Conservation (phyloP, 2,888 invertebrate species). For the Sphaerophoria rueppellii region DNA sequence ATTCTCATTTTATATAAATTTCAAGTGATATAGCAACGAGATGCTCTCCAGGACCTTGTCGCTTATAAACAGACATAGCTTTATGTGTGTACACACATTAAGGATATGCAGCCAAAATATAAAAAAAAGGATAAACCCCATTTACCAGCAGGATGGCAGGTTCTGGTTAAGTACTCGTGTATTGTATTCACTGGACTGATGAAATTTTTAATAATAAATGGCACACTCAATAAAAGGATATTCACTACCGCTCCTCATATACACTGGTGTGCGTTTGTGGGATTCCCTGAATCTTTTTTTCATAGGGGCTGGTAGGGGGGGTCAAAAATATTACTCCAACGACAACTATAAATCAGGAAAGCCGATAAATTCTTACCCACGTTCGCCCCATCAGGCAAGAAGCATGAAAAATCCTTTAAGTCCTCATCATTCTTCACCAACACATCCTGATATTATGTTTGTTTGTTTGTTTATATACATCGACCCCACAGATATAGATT, state of each 20-base stretch:
- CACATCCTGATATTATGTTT: slow-evolving; percentile 3
- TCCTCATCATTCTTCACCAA: slow-evolving; percentile 33
- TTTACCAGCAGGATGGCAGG: slow-evolving; percentile 13
- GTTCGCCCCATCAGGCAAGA: slow-evolving; percentile 12
- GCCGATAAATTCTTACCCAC: slow-evolving; percentile 61
- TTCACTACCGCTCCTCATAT: neutral
- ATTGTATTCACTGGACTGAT: slow-evolving; percentile 67
- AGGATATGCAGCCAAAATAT: slow-evolving; percentile 7
- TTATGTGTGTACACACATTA: neutral
- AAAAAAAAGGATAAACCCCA: slow-evolving; percentile 3
- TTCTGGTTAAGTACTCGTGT: slow-evolving; percentile 56
- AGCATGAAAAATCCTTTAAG: slow-evolving; percentile 29
- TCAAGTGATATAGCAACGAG: too few species aligned
- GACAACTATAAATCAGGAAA: slow-evolving; percentile 68
- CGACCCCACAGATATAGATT: neutral
- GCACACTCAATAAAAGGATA: slow-evolving; percentile 47
- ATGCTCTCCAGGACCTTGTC: neutral
- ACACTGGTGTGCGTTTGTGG: neutral
- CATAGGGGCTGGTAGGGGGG: neutral
- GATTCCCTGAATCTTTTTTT: slow-evolving; percentile 41
- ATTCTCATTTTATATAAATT: neutral
- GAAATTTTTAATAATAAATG: slow-evolving; percentile 72
- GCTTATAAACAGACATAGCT: slow-evolving; percentile 19
- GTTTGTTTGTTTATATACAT: slow-evolving; percentile 14
- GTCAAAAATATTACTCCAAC: slow-evolving; percentile 57